Evolutionary conservation across 2,113 vertebrate genomes (phyloP).

Genomic region (Tyrannus savana): DNA sequence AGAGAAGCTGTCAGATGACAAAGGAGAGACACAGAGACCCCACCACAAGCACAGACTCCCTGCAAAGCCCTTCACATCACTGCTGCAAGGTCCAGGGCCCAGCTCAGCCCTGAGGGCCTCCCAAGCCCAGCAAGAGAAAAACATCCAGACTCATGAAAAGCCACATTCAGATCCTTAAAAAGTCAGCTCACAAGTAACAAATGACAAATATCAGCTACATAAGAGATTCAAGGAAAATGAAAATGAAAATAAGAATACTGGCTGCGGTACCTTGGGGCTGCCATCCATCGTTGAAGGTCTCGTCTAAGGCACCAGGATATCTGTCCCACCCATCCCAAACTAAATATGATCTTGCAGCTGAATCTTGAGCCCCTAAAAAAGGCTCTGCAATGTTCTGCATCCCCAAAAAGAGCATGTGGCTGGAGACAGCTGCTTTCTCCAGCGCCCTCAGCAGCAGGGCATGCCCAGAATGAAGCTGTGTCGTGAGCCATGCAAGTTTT

Average conservation of each 20-base stretch:
- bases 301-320: neutral
- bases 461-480: neutral
- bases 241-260: neutral
- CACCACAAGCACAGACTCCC: neutral
- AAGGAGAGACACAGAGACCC: neutral
- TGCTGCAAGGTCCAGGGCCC: neutral
- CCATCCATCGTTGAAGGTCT: neutral
- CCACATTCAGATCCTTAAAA: neutral
- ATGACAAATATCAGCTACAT: neutral
- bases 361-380: neutral
- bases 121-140: neutral
- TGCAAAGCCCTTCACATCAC: neutral
- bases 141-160: neutral
- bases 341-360: neutral
- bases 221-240: neutral
- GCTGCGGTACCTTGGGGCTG: neutral
- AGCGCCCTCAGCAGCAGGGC: rapidly evolving
- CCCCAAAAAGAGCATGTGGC: neutral
- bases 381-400: neutral
- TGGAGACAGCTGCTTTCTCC: neutral
- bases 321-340: neutral
- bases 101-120: neutral
- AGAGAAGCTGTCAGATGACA: neutral
- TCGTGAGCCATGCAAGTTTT: neutral
- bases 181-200: neutral